phyloP scores from a whole-genome alignment of 1,140 invertebrate genomes.

The Trichonephila inaurata region DNA sequence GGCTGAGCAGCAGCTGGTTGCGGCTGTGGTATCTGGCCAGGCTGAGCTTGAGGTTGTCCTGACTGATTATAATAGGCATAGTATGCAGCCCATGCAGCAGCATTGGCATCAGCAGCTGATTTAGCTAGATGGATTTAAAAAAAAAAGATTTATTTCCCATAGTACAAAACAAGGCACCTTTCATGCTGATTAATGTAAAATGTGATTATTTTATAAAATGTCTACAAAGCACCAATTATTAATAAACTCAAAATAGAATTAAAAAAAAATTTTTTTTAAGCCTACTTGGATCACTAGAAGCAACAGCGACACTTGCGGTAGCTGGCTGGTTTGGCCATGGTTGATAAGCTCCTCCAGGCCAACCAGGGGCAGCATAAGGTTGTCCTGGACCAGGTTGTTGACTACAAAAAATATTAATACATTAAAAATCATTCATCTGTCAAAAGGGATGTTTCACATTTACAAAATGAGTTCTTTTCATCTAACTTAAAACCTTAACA shows the following conservation, averaged over 20 bases:
- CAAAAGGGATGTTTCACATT: background rate
- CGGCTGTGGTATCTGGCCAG: constrained; percentile 82
- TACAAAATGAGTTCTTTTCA: too few relatives aligned
- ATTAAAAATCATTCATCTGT: background rate
- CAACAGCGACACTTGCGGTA: background rate
- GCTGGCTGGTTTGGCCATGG: constrained; percentile 67
- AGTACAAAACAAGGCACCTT: background rate
- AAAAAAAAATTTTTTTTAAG: background rate
- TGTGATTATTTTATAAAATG: too few relatives aligned
- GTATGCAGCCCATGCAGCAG: constrained; percentile 83
- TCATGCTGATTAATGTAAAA: background rate
- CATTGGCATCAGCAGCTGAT: constrained; percentile 81
- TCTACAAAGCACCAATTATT: too few relatives aligned
- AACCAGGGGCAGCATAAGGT: constrained; percentile 53
- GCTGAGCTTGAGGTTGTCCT: constrained; percentile 83
- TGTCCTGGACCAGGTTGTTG: constrained; percentile 69
- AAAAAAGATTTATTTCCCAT: background rate
- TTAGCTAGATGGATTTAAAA: constrained; percentile 12
- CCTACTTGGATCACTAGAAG: constrained; percentile 59
- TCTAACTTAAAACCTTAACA: too few relatives aligned
- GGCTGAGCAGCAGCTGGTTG: constrained; percentile 75
- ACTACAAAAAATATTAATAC: background rate
- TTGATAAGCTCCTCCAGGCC: constrained; percentile 59
- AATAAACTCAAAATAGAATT: too few relatives aligned
- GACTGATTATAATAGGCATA: constrained; percentile 83